A percentile compares a stretch with the other conserved stretches of the same genome.
phyloP scores from a whole-genome alignment of 2,113 vertebrate species.

The Vulpes lagopus region DNA sequence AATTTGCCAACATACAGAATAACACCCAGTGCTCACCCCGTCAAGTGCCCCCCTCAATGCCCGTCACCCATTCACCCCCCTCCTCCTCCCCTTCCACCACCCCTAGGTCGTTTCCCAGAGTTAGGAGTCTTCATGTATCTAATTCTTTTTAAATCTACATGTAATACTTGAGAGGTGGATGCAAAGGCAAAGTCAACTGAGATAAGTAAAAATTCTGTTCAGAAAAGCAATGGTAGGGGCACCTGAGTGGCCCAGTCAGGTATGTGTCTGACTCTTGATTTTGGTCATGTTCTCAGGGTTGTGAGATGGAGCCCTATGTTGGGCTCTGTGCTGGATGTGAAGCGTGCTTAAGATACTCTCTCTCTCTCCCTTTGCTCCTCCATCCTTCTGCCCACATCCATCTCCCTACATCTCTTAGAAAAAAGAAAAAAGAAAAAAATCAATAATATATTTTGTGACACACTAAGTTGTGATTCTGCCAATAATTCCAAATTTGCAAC shows the following conservation, averaged over 20 bases:
- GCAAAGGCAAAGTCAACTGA: conserved; percentile 12
- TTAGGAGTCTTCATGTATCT: no score
- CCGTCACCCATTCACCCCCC: no score
- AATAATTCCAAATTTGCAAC: neutral
- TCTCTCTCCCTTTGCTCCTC: neutral
- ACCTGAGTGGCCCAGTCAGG: neutral
- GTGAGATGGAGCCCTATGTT: no score
- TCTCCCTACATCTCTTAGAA: neutral
- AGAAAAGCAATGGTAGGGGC: neutral
- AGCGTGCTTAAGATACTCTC: neutral
- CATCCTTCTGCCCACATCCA: neutral
- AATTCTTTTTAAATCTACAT: no score
- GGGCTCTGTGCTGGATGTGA: neutral
- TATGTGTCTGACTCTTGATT: no score
- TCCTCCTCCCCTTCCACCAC: no score
- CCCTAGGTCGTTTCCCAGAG: no score
- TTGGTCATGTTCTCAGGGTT: no score
- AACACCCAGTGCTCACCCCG: no score
- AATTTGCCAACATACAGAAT: no score
- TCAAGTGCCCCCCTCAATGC: no score
- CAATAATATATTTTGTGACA: neutral
- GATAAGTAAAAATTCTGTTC: neutral
- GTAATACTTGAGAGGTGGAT: neutral
- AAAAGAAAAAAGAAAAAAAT: neutral
- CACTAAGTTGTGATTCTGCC: neutral